These are phyloP conservation scores for Tinea semifulvella DNA, from an alignment of 2,888 invertebrate species.

Conservation along the genomic window DNA sequence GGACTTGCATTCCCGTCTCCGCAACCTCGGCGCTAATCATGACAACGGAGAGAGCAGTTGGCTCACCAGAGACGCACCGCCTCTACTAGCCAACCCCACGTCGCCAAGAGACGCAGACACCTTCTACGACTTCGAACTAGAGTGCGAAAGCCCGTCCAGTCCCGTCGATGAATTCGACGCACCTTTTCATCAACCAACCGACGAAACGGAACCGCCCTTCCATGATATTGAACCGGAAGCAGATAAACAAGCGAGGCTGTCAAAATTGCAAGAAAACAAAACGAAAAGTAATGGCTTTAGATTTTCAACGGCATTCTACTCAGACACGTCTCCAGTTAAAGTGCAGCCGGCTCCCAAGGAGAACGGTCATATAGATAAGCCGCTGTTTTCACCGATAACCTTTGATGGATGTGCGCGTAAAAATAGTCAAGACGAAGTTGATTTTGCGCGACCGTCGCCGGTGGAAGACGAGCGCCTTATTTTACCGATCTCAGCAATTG, in stretches of 20 bases:
- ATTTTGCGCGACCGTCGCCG: constrained; percentile 31
- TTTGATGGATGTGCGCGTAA: constrained; percentile 57
- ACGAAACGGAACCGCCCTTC: constrained; percentile 64
- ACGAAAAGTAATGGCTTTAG: constrained; percentile 53
- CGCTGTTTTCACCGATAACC: constrained; percentile 52
- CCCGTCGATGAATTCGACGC: constrained; percentile 69
- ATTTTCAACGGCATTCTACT: constrained; percentile 49
- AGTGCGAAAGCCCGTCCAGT: constrained; percentile 74
- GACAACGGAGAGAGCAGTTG: constrained; percentile 53
- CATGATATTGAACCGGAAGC: constrained; percentile 59
- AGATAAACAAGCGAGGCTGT: constrained; percentile 37
- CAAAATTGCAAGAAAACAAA: constrained; percentile 50
- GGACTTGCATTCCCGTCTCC: constrained; percentile 77
- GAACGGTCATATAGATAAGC: constrained; percentile 51
- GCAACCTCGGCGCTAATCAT: constrained; percentile 71
- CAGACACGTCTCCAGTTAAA: constrained; percentile 50
- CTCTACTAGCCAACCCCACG: constrained; percentile 27
- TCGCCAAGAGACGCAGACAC: constrained; percentile 60
- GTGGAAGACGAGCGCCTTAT: constrained; percentile 31
- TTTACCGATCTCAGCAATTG: constrained; percentile 33
- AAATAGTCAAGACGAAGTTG: constrained; percentile 49
- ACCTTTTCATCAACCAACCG: constrained; percentile 60
- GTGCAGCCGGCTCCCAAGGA: constrained; percentile 48
- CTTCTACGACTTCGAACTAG: constrained; percentile 72
- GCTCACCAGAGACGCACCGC: constrained; percentile 38